Base-by-base conservation (phyloP, 2,888 invertebrate species). In the Polydesmus complanatus region DNA sequence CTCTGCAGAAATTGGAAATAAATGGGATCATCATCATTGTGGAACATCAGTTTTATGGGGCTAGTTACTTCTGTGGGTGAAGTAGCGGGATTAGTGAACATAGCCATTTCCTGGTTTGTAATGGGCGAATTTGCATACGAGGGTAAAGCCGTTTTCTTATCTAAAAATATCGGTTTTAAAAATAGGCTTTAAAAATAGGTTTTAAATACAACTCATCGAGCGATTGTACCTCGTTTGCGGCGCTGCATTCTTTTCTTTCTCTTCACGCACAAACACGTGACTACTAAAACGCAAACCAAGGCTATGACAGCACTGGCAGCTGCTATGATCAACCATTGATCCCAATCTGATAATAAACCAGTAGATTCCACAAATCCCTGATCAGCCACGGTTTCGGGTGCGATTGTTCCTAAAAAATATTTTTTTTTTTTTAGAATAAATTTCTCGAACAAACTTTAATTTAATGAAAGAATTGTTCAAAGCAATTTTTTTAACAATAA, bases 291-390 rank as follows among this genome's bases (percentile, higher is more conserved):
- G n/a, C 37, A 56, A 14, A 61, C 11, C 37, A 61, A 22, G 19
- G 25, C 56, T 18, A 52, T 57, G 25, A 61, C 56, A 14, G 56
- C 51, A 57, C 61, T 61, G 19, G 61, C 61, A 19, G 56, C 48
- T 22, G 61, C 51, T 21, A 61, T 55, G 26, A 61, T 61, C 22
- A 61, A 19, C 61, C 61, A 61, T 21, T 57, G 56, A 19, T 61
- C 61, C 61, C 61, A 61, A 19, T 61, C 61, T 1, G 61, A 61
- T 18, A 61, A 52, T 48, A 61, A 47, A n/a, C 61, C 61, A 19
- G 27, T 56, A 14, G 56, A 23, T 51, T 61, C 61, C 22, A 61
- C 52, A 61, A 61, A 56, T 14, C 61, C 61, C 49, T 61, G 56
- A 61, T 61, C 61, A 25, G 61, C 50, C 11, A 47, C 61, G 19